Evolutionary conservation across 2,113 vertebrate genomes (phyloP), one percentile per base, ranked within the genome.

Genomic region (Terrapene triunguis): DNA sequence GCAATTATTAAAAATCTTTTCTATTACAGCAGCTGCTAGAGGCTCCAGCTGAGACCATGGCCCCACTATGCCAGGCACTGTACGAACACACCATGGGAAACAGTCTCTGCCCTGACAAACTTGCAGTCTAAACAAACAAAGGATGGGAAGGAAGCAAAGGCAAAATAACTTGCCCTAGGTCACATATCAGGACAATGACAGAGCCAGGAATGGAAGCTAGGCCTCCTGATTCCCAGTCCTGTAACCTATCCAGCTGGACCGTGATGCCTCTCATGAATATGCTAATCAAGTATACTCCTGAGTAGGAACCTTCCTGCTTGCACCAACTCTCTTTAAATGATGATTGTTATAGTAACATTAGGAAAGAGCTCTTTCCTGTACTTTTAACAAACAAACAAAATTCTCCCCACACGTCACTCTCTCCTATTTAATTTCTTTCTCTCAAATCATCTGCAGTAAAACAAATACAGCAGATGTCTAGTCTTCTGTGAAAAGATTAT

Each of bases 381-480:
- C 17, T 11, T 88, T 65, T 17, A 6, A 32, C 29, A 54, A 83
- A 44, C 44, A 47, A 47, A 47, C 44, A 42, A 29, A 44, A 82
- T 90, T 95, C 86, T 94, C 79, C 79, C 91, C 82, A 74, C 55
- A 24, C 27, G 3, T 87, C 74, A 21, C 48, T 80, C 62, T 93
- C 78, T 96, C 59, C 69, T 89, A 88, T 97, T 96, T 94, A 93
- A 94, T 93, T 97, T 97, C 65, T 90, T 92, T 95, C 53, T 93
- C 2, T 91, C 89, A 96, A 96, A 95, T 78, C 35, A 84, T 92
- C 84, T 90, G 95, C 92, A 94, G 93, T 93, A 84, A 97, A 95
- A 96, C 80, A 81, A 96, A 90, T 79, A 88, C 0, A 0, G 93
- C 85, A 95, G 91, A 96, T 93, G 85, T 93, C 95, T 96, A 79